phyloP scores from a whole-genome alignment of 2,113 vertebrate genomes.

The Thymallus thymallus region DNA sequence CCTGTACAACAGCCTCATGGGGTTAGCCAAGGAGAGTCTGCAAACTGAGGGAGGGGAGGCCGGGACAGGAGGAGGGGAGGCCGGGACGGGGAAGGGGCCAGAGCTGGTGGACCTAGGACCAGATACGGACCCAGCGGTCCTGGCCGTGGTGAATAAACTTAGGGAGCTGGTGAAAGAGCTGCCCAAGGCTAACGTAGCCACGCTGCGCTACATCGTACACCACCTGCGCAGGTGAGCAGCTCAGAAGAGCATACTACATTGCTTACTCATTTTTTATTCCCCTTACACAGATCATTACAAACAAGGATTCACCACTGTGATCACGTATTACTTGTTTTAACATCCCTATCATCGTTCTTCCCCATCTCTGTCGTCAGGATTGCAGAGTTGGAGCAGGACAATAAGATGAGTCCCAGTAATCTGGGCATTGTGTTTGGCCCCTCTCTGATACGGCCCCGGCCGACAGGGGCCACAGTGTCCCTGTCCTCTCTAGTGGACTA shows the following conservation, averaged over 20 bases:
- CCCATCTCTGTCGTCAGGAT: slow-evolving; percentile 75
- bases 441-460: slow-evolving; percentile 89
- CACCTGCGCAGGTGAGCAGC: slow-evolving; percentile 84
- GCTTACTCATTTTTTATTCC: no score
- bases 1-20: slow-evolving; percentile 90
- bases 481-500: slow-evolving; percentile 96
- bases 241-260: background rate
- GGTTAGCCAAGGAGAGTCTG: slow-evolving; percentile 91
- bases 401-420: slow-evolving; percentile 95
- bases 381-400: slow-evolving; percentile 88
- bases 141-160: slow-evolving; percentile 77
- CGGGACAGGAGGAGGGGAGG: slow-evolving; percentile 19
- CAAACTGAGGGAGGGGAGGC: slow-evolving; percentile 64
- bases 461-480: slow-evolving; percentile 90
- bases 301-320: background rate
- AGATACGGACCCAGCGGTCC: slow-evolving; percentile 68
- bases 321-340: no score
- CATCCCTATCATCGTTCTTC: no score
- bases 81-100: slow-evolving; percentile 54
- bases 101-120: slow-evolving; percentile 75
- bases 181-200: slow-evolving; percentile 78
- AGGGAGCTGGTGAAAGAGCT: slow-evolving; percentile 82
- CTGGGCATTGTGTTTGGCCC: slow-evolving; percentile 95
- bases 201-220: slow-evolving; percentile 81
- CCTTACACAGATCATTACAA: no score